These are phyloP conservation scores for Dolichotis patagonum DNA, from an alignment of 2,113 vertebrate genomes.

Conservation along the genomic window DNA sequence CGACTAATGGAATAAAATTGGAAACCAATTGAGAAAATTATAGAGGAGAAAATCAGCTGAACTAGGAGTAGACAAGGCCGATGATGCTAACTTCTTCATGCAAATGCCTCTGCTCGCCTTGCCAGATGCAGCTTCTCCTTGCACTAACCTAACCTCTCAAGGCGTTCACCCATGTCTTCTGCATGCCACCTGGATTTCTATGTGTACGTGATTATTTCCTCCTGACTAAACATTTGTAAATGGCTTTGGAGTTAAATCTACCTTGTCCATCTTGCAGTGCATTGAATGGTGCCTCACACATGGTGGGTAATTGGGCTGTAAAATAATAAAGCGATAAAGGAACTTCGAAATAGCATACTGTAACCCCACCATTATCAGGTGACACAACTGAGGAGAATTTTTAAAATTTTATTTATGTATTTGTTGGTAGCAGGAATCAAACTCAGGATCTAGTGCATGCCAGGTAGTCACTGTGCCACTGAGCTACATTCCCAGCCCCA, in stretches of 20 bases:
- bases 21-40: constrained; percentile 74
- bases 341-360: not conserved
- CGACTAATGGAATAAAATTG: constrained; percentile 67
- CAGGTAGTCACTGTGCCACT: not conserved
- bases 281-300: not conserved
- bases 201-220: not conserved
- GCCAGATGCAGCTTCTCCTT: not conserved
- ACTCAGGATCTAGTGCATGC: not conserved
- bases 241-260: not conserved
- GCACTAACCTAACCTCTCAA: not conserved
- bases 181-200: rapidly evolving
- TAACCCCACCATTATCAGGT: not conserved
- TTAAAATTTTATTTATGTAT: not conserved
- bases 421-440: not conserved
- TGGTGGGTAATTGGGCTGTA: not conserved
- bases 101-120: not conserved
- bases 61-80: constrained; percentile 34
- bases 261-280: not conserved
- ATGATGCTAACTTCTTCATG: not conserved
- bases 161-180: not conserved
- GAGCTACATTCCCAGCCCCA: not conserved
- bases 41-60: constrained; percentile 59
- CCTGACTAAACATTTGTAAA: not conserved
- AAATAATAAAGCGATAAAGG: not conserved
- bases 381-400: not conserved